A percentile compares a stretch with the other conserved stretches of the same genome.
Conservation (phyloP, 2,797 vertebrate species). For the Austrolebias charrua region DNA sequence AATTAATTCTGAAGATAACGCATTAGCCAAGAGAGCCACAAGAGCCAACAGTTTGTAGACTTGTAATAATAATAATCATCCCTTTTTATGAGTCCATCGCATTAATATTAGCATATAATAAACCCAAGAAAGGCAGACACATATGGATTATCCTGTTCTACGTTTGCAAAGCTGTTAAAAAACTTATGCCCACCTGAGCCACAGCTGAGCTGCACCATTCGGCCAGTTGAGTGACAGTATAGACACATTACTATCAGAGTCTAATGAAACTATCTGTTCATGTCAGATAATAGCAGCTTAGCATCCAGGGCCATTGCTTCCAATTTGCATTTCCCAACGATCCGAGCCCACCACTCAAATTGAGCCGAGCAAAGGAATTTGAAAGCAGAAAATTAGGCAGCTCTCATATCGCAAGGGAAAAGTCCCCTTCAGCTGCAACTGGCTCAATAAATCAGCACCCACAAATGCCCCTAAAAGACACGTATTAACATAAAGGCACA, state of each 20-base stretch:
- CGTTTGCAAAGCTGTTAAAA: conserved; percentile 51
- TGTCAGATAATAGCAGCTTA: conserved; percentile 83
- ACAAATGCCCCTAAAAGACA: conserved; percentile 22
- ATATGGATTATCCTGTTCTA: conserved; percentile 54
- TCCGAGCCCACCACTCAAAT: conserved; percentile 80
- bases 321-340: conserved; percentile 86
- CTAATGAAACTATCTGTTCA: conserved; percentile 83
- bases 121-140: conserved; percentile 1
- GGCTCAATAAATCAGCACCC: conserved; percentile 60
- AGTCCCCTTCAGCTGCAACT: conserved; percentile 72
- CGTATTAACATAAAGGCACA: conserved; percentile 15
- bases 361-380: conserved; percentile 80
- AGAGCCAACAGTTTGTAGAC: conserved; percentile 27
- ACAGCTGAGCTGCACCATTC: conserved; percentile 51
- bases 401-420: conserved; percentile 70
- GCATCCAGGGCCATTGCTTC: conserved; percentile 80
- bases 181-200: conserved; percentile 67
- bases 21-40: not conserved
- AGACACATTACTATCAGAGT: conserved; percentile 78
- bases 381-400: conserved; percentile 84
- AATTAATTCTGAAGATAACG: conserved; percentile 17
- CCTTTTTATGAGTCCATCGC: not conserved
- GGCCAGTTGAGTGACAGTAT: conserved; percentile 67
- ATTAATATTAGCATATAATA: conserved; percentile 37
- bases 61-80: conserved; percentile 13